Evolutionary conservation across 1,140 invertebrate species (phyloP).

Genomic region (Brachionus sp.): DNA sequence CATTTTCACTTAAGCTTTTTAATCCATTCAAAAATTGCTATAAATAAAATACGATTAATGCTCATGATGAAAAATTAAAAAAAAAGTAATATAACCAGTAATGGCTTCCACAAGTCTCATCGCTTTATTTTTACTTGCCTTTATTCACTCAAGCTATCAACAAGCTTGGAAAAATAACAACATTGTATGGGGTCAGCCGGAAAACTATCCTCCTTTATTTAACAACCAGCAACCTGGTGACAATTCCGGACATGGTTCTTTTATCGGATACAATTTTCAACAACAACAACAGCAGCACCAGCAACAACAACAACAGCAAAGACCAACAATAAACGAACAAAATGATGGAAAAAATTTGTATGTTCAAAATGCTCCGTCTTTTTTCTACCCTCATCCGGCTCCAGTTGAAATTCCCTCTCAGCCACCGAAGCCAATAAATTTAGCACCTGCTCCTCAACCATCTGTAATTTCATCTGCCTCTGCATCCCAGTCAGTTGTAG

Average conservation of each 20-base stretch:
- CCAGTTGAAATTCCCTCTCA: not conserved
- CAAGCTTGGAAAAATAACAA: slow-evolving; percentile 13
- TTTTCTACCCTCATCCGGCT: not conserved
- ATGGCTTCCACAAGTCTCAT: not conserved
- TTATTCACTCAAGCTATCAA: not conserved
- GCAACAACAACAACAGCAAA: not conserved
- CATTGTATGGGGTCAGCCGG: not conserved
- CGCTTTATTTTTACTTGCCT: not conserved
- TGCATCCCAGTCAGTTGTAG: not conserved
- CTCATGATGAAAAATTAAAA: not conserved
- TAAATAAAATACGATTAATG: not conserved
- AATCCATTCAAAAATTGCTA: not conserved
- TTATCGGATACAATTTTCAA: not conserved
- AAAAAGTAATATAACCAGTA: not conserved
- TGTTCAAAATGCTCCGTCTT: not conserved
- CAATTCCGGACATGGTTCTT: not conserved
- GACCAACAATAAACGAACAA: not conserved
- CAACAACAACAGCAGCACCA: not conserved
- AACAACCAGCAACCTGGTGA: not conserved
- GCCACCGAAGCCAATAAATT: not conserved
- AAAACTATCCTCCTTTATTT: not conserved
- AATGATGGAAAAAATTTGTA: not conserved
- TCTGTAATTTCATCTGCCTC: not conserved
- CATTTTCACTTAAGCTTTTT: not conserved
- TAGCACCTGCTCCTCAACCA: not conserved